Evolutionary conservation across 2,797 vertebrate species (phyloP).

Genomic region (Oophaga sylvatica): DNA sequence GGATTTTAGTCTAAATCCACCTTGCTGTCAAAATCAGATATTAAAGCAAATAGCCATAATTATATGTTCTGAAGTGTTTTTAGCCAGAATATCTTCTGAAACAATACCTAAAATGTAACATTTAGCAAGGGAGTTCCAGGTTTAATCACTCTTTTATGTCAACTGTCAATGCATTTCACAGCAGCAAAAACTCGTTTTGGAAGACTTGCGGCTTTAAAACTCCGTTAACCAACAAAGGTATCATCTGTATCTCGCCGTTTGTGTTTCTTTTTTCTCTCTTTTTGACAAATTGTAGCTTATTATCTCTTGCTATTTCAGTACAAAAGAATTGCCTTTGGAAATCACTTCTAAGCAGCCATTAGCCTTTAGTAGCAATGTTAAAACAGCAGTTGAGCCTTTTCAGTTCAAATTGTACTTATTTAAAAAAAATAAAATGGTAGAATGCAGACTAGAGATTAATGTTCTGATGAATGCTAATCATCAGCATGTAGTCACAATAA

Average conservation of each 20-base stretch:
- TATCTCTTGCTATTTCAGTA: constrained; percentile 58
- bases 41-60: constrained; percentile 50
- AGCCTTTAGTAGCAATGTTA: constrained; percentile 56
- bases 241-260: constrained; percentile 48
- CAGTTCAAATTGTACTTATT: constrained; percentile 57
- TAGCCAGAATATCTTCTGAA: constrained; percentile 22
- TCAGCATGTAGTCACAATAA: constrained; percentile 51
- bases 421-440: constrained; percentile 53
- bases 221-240: constrained; percentile 56
- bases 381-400: constrained; percentile 56
- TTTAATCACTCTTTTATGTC: constrained; percentile 33
- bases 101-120: constrained; percentile 23
- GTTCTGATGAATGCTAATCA: constrained; percentile 56
- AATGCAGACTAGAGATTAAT: constrained; percentile 53
- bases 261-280: constrained; percentile 31
- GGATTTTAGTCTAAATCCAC: constrained; percentile 14
- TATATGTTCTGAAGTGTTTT: constrained; percentile 39
- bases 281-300: constrained; percentile 59
- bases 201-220: constrained; percentile 43
- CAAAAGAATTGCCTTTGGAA: constrained; percentile 59
- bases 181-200: neutral
- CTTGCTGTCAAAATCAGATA: constrained; percentile 40
- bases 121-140: constrained; percentile 17
- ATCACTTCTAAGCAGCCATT: constrained; percentile 55
- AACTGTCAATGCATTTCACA: neutral